These are phyloP conservation scores for Prosapia bicincta DNA, from an alignment of 2,888 invertebrate species.

Conservation along the genomic window DNA sequence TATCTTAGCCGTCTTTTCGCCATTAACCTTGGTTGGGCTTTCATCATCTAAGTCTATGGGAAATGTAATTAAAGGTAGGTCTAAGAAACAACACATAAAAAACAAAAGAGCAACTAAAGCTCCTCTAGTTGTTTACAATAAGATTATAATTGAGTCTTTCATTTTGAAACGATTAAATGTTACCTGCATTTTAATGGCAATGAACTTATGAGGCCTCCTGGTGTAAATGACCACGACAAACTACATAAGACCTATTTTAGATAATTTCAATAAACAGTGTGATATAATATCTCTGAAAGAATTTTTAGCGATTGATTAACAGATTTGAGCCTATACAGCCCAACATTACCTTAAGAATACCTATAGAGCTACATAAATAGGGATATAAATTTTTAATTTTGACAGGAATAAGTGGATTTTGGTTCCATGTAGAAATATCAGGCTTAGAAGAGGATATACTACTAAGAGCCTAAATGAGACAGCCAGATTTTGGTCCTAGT, in stretches of 20 bases:
- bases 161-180: conserved; percentile 37
- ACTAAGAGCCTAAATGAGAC: conserved; percentile 12
- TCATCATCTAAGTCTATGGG: too few species aligned
- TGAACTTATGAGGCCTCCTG: conserved; percentile 18
- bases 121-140: conserved; percentile 30
- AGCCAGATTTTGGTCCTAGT: conserved; percentile 30
- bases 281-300: conserved; percentile 33
- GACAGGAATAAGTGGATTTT: conserved; percentile 24
- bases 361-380: conserved; percentile 44
- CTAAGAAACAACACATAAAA: not conserved
- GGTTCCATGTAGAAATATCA: conserved; percentile 33
- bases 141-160: conserved; percentile 34
- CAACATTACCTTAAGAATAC: conserved; percentile 39
- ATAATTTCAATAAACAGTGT: conserved; percentile 33
- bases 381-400: conserved; percentile 35
- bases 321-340: conserved; percentile 39
- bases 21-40: too few species aligned
- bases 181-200: conserved; percentile 40
- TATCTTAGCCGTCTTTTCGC: too few species aligned
- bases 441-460: conserved; percentile 29
- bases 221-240: conserved; percentile 32
- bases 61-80: too few species aligned
- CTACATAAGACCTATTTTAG: conserved; percentile 34
- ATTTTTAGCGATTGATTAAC: conserved; percentile 39
- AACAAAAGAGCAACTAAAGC: not conserved